Evolutionary conservation across 2,797 vertebrate genomes (phyloP).

Genomic region (Limosa lapponica): DNA sequence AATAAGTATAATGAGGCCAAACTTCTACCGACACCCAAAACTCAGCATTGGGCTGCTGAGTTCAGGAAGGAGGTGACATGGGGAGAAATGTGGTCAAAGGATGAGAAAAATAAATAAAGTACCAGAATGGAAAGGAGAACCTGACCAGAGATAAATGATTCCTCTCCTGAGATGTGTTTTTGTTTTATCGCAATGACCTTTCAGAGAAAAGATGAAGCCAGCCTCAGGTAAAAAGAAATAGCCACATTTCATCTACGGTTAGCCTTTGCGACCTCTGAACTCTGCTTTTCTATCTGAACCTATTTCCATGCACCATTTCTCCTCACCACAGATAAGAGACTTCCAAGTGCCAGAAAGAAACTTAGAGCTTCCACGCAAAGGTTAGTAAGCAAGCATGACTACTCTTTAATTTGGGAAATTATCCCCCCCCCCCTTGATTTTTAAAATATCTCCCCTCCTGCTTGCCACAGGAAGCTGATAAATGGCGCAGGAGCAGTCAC

Average conservation of each 20-base stretch:
- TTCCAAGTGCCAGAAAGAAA: conserved; percentile 79
- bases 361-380: conserved; percentile 79
- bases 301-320: conserved; percentile 87
- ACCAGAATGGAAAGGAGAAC: conserved; percentile 42
- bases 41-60: neutral
- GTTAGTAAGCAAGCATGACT: conserved; percentile 46
- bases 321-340: conserved; percentile 80
- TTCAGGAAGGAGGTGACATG: neutral
- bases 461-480: neutral
- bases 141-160: conserved; percentile 67
- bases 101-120: conserved; percentile 66
- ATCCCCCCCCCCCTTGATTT: neutral
- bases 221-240: conserved; percentile 92
- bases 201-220: conserved; percentile 88
- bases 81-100: neutral
- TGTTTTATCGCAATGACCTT: conserved; percentile 89
- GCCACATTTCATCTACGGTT: conserved; percentile 91
- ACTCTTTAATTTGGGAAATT: conserved; percentile 55
- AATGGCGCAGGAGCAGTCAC: neutral
- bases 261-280: conserved; percentile 88
- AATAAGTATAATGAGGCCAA: neutral
- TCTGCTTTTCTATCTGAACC: conserved; percentile 88
- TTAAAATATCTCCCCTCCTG: neutral
- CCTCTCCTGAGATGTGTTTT: conserved; percentile 76
- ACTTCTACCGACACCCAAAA: neutral